Percentiles rank a stretch among this genome's conserved stretches.
Conservation (phyloP, 2,888 invertebrate genomes). For the Microctonus hyperodae region DNA sequence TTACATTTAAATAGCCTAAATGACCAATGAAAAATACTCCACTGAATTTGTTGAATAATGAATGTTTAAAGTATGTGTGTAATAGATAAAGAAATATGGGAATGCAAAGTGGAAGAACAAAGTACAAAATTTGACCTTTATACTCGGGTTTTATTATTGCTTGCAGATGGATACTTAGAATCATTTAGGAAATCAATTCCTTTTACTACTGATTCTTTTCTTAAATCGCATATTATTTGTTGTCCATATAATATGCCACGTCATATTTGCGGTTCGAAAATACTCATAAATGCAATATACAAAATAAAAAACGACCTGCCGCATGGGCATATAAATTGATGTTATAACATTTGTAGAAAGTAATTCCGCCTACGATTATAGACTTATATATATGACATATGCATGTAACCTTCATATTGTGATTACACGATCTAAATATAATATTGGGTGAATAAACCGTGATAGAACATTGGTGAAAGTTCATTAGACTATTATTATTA, state of each 20-base stretch:
- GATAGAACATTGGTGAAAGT: neutral
- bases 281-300: neutral
- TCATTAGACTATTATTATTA: neutral
- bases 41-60: constrained; percentile 36
- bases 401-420: neutral
- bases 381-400: neutral
- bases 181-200: constrained; percentile 2
- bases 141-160: constrained; percentile 27
- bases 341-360: neutral
- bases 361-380: neutral
- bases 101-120: constrained; percentile 55
- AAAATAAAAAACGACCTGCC: too few relatives aligned
- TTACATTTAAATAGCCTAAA: constrained; percentile 26
- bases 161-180: constrained; percentile 46
- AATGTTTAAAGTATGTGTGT: constrained; percentile 42
- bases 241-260: neutral
- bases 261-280: neutral
- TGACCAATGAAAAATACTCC: constrained; percentile 26
- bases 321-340: too few relatives aligned
- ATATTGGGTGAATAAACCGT: neutral
- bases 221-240: neutral
- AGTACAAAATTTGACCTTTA: constrained; percentile 48
- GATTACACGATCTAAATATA: neutral
- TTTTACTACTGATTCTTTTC: neutral
- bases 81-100: constrained; percentile 38